Evolutionary conservation across 2,888 invertebrate species (phyloP).

Genomic region (Dryococelus australis): DNA sequence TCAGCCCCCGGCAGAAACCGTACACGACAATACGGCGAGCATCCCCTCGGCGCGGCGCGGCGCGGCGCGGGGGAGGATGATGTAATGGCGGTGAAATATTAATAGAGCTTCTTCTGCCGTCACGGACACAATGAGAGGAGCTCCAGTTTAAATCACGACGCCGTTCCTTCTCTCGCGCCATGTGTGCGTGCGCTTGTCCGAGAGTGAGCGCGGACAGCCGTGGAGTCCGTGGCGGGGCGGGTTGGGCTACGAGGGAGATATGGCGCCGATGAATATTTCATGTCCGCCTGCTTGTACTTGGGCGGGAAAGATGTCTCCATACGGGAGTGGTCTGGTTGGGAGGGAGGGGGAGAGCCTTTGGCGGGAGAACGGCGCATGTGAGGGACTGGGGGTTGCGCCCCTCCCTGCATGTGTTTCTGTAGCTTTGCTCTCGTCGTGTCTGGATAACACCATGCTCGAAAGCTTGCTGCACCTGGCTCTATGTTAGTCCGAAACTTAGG

Average conservation of each 20-base stretch:
- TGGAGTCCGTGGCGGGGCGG: neutral
- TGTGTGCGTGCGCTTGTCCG: neutral
- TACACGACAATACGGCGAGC: neutral
- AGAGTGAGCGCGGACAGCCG: neutral
- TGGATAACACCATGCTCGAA: no score
- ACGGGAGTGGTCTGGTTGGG: neutral
- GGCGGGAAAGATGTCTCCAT: slow-evolving; percentile 42
- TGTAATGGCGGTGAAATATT: slow-evolving; percentile 38
- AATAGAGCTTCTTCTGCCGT: slow-evolving; percentile 27
- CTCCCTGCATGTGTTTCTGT: no score
- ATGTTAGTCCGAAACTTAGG: no score
- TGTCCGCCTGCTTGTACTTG: slow-evolving; percentile 41
- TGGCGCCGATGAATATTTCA: slow-evolving; percentile 41
- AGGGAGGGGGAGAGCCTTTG: neutral
- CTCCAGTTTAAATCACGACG: slow-evolving; percentile 40
- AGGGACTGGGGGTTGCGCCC: no score
- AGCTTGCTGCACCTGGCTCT: no score
- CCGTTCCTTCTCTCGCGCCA: neutral
- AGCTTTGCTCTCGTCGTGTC: no score
- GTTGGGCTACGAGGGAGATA: slow-evolving; percentile 24
- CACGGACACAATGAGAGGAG: slow-evolving; percentile 41
- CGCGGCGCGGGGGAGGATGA: neutral
- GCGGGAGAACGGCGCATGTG: no score
- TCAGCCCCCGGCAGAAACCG: neutral
- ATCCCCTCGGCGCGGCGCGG: neutral